Conservation (phyloP, 2,797 vertebrate genomes). For the Streptopelia turtur region DNA sequence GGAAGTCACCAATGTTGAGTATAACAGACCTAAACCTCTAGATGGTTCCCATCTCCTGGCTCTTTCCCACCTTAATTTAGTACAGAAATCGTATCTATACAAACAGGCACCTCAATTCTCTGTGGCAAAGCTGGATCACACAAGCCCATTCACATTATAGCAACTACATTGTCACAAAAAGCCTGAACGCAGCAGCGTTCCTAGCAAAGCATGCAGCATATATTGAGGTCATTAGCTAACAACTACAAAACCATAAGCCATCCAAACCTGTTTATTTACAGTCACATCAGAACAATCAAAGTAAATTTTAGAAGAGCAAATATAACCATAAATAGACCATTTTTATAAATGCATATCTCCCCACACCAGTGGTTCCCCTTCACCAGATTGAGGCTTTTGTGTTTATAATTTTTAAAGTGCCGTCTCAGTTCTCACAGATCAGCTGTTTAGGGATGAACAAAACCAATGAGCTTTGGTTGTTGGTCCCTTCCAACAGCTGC, state of each 20-base stretch:
- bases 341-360: too few species aligned
- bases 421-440: fast-evolving
- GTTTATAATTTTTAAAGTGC: fast-evolving
- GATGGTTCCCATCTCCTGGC: neutral
- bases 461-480: fast-evolving
- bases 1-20: neutral
- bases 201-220: fast-evolving
- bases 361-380: neutral
- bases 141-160: neutral
- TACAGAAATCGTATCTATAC: neutral
- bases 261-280: neutral
- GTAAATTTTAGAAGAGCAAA: neutral
- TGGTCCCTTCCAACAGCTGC: neutral
- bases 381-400: neutral
- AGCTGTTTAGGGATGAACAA: neutral
- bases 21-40: neutral
- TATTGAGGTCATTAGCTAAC: fast-evolving
- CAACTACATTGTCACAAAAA: fast-evolving
- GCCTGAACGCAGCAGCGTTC: neutral
- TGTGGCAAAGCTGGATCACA: neutral
- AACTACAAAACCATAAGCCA: neutral
- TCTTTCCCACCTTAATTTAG: neutral
- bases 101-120: neutral
- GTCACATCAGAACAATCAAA: fast-evolving
- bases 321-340: too few species aligned